Conservation (phyloP, 2,113 vertebrate genomes). For the Scomber colias region DNA sequence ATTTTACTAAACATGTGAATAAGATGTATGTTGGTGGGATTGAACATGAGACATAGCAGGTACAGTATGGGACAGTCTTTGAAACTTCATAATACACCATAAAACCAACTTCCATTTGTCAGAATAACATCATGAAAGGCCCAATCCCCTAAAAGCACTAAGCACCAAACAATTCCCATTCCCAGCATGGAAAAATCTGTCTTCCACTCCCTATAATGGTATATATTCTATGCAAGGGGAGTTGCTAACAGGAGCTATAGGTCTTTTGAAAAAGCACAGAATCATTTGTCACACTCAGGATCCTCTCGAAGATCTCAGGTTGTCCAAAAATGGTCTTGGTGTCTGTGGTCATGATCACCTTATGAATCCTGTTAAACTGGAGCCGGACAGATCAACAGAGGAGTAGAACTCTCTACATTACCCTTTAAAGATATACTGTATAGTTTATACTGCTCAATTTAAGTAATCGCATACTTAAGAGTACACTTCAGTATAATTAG, state of each 20-base stretch:
- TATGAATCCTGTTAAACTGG: background rate
- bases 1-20: background rate
- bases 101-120: slow-evolving; percentile 10
- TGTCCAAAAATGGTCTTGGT: slow-evolving; percentile 17
- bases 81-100: background rate
- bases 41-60: slow-evolving; percentile 16
- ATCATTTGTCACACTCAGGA: slow-evolving; percentile 14
- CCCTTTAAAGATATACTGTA: background rate
- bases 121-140: slow-evolving; percentile 13
- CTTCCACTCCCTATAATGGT: slow-evolving; percentile 24
- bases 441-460: background rate
- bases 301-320: slow-evolving; percentile 14
- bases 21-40: background rate
- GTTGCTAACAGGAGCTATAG: slow-evolving; percentile 8
- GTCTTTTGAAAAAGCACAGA: slow-evolving; percentile 12
- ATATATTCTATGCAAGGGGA: background rate
- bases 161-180: slow-evolving; percentile 34
- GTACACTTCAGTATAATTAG: too few relatives aligned
- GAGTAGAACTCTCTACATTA: too few relatives aligned
- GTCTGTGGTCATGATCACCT: background rate
- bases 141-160: slow-evolving; percentile 32
- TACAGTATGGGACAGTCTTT: background rate
- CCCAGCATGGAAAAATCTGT: slow-evolving; percentile 20
- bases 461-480: background rate
- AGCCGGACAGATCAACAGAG: too few relatives aligned